phyloP scores from a whole-genome alignment of 2,888 invertebrate species.

The Oscheius onirici region DNA sequence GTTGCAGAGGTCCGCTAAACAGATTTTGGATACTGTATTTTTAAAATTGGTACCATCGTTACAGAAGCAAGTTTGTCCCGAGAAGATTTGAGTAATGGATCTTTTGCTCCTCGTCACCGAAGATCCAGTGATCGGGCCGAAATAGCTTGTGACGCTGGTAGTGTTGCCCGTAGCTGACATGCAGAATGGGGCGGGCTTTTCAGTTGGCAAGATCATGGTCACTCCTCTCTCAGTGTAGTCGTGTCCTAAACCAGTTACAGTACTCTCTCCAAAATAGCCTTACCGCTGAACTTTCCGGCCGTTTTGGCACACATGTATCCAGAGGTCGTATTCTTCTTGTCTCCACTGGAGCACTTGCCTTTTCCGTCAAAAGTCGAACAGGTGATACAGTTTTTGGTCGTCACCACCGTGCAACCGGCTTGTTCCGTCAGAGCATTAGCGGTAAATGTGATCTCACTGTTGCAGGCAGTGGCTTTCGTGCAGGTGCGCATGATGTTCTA shows the following conservation, averaged over 20 bases:
- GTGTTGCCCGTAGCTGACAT: too few species aligned
- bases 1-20: slow-evolving; percentile 4
- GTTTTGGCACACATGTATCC: not conserved
- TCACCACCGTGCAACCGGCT: not conserved
- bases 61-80: slow-evolving; percentile 10
- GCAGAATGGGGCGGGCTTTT: not conserved
- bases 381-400: not conserved
- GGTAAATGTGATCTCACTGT: not conserved
- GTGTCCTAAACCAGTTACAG: not conserved
- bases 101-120: not conserved
- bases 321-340: not conserved
- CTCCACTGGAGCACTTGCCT: not conserved
- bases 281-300: slow-evolving; percentile 12
- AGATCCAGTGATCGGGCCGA: not conserved
- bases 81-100: not conserved
- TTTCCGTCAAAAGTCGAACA: not conserved
- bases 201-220: not conserved
- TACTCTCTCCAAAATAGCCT: not conserved
- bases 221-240: not conserved
- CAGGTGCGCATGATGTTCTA: not conserved
- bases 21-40: not conserved
- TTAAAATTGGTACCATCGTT: not conserved
- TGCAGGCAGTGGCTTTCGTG: not conserved
- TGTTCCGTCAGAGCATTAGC: not conserved
- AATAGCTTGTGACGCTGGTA: not conserved